Evolutionary conservation across 1,140 invertebrate species (phyloP).

Genomic region (Hypsibius dujardini): DNA sequence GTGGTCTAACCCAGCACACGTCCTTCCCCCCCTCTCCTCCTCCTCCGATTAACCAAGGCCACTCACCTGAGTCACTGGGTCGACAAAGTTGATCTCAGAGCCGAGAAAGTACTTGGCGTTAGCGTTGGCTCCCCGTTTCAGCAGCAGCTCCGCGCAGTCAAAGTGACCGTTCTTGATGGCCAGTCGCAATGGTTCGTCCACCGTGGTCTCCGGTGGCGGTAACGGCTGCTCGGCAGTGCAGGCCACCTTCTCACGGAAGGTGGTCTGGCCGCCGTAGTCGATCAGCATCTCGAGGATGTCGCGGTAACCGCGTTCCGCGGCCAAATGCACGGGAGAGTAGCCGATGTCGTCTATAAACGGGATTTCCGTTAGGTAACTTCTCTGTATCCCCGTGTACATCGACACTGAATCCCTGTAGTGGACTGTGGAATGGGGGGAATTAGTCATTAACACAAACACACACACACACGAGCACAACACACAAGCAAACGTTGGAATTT

Average conservation of each 20-base stretch:
- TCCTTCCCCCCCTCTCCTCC: background rate
- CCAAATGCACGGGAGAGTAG: conserved; percentile 67
- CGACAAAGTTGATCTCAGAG: conserved; percentile 67
- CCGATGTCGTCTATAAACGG: conserved; percentile 54
- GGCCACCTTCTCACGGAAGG: conserved; percentile 41
- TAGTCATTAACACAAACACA: too few species aligned
- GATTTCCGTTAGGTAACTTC: too few species aligned
- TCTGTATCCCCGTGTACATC: too few species aligned
- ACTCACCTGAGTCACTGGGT: conserved; percentile 36
- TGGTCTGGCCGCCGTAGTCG: conserved; percentile 56
- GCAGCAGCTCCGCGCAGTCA: conserved; percentile 44
- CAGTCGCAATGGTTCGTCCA: conserved; percentile 56
- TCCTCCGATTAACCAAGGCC: background rate
- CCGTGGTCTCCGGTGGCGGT: conserved; percentile 27
- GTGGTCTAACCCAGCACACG: background rate
- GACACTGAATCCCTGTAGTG: too few species aligned
- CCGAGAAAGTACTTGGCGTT: conserved; percentile 62
- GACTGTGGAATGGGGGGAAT: too few species aligned
- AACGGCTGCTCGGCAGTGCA: conserved; percentile 24
- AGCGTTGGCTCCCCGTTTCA: conserved; percentile 49
- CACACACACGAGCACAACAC: too few species aligned
- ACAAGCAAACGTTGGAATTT: too few species aligned
- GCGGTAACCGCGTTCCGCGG: conserved; percentile 57
- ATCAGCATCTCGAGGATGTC: conserved; percentile 45
- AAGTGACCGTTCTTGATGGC: conserved; percentile 69